Conservation (phyloP, 2,888 invertebrate genomes). For the Ashinkailepas kermadecensis region DNA sequence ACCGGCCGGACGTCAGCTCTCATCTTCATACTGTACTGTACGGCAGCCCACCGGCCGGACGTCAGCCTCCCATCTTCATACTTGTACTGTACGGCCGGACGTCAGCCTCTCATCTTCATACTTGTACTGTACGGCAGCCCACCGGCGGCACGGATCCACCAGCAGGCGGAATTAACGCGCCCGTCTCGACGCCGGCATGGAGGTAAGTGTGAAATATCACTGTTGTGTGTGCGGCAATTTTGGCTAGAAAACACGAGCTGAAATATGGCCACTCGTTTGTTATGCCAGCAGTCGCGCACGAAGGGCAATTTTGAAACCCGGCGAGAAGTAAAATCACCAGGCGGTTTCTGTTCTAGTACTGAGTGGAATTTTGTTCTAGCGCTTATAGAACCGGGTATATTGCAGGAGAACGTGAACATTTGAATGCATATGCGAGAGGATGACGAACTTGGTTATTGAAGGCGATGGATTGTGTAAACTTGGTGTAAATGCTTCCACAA, state of each 20-base stretch:
- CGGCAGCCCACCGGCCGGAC: too few relatives aligned
- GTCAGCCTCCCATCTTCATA: not conserved
- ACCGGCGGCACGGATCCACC: too few relatives aligned
- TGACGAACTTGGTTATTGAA: too few relatives aligned
- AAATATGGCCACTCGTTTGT: not conserved
- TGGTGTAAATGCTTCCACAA: too few relatives aligned
- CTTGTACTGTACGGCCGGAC: not conserved
- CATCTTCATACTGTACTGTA: too few relatives aligned
- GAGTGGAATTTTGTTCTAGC: too few relatives aligned
- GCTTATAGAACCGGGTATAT: too few relatives aligned
- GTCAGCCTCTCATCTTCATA: not conserved
- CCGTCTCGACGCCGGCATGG: not conserved
- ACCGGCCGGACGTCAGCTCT: too few relatives aligned
- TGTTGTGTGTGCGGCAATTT: not conserved
- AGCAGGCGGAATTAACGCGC: not conserved
- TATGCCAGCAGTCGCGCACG: not conserved
- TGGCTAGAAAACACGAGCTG: not conserved
- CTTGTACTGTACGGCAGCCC: not conserved
- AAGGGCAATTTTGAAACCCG: not conserved
- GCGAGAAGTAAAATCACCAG: not conserved
- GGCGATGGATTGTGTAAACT: too few relatives aligned
- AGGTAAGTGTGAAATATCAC: constrained; percentile 7
- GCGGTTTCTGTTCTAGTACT: too few relatives aligned
- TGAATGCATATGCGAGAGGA: too few relatives aligned
- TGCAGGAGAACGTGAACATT: too few relatives aligned